phyloP scores from a whole-genome alignment of 1,140 invertebrate species.

The Asbolus verrucosus region DNA sequence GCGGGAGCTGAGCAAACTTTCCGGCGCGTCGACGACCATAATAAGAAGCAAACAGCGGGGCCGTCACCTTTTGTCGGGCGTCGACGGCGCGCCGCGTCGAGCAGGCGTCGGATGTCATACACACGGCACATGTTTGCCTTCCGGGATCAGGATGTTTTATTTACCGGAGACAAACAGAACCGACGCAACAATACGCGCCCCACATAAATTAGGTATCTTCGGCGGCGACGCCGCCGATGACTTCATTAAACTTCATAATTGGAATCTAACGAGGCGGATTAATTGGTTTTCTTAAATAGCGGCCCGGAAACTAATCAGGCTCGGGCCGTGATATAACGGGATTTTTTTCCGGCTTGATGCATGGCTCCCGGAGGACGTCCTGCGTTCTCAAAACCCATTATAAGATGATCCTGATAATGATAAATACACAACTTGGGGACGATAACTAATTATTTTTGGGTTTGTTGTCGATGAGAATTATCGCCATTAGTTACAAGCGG shows the following conservation, averaged over 20 bases:
- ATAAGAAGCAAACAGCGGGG: too few relatives aligned
- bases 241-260: slow-evolving; percentile 38
- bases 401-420: slow-evolving; percentile 34
- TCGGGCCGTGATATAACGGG: slow-evolving; percentile 21
- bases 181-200: too few relatives aligned
- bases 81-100: too few relatives aligned
- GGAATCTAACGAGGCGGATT: slow-evolving; percentile 30
- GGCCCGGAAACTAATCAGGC: slow-evolving; percentile 26
- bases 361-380: slow-evolving; percentile 25
- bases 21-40: too few relatives aligned
- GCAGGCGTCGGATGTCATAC: too few relatives aligned
- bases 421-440: slow-evolving; percentile 30
- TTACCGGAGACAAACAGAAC: too few relatives aligned
- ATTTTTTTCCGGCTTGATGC: slow-evolving; percentile 11
- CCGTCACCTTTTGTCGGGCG: too few relatives aligned
- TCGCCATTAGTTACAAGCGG: too few relatives aligned
- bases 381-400: slow-evolving; percentile 21
- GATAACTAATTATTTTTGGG: slow-evolving; percentile 28
- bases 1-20: too few relatives aligned
- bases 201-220: too few relatives aligned
- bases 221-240: slow-evolving; percentile 20
- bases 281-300: slow-evolving; percentile 37
- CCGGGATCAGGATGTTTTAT: too few relatives aligned
- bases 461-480: background rate
- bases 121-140: too few relatives aligned